phyloP scores from a whole-genome alignment of 2,113 vertebrate genomes.

The Paedocypris sp. region DNA sequence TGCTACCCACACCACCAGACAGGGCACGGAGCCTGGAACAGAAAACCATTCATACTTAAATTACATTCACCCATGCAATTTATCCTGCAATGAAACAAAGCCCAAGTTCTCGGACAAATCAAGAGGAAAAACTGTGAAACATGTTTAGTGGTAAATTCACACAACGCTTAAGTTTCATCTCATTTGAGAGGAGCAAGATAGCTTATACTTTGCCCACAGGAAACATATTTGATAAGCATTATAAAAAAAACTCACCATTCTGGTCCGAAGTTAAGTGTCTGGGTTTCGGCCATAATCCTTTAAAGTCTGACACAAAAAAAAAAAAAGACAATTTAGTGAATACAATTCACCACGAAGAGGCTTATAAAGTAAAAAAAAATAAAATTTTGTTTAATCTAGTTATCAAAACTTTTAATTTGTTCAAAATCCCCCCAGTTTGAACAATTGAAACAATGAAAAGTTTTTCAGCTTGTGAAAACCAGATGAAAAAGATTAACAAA shows the following conservation, averaged over 20 bases:
- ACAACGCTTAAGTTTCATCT: not conserved
- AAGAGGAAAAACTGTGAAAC: not conserved
- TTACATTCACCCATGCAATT: too few relatives aligned
- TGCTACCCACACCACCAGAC: slow-evolving; percentile 62
- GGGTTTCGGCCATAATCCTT: slow-evolving; percentile 88
- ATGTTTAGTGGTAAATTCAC: not conserved
- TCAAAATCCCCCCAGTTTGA: too few relatives aligned
- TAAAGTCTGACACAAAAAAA: slow-evolving; percentile 69
- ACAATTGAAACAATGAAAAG: too few relatives aligned
- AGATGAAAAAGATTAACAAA: too few relatives aligned
- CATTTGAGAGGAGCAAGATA: too few relatives aligned
- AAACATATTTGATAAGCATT: too few relatives aligned
- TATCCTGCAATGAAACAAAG: slow-evolving; percentile 22
- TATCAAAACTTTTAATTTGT: too few relatives aligned
- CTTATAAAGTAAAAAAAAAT: not conserved
- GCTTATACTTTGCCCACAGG: too few relatives aligned
- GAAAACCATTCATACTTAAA: too few relatives aligned
- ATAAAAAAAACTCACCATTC: slow-evolving; percentile 79
- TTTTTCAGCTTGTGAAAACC: too few relatives aligned
- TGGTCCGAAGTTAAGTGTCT: slow-evolving; percentile 99
- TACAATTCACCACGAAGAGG: not conserved
- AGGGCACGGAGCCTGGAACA: slow-evolving; percentile 83
- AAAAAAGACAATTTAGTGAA: slow-evolving; percentile 27
- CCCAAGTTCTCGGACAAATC: slow-evolving; percentile 9
- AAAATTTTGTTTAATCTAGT: too few relatives aligned